These are phyloP conservation scores for Tricholauxania praeusta DNA, from an alignment of 2,888 invertebrate genomes.

Conservation along the genomic window DNA sequence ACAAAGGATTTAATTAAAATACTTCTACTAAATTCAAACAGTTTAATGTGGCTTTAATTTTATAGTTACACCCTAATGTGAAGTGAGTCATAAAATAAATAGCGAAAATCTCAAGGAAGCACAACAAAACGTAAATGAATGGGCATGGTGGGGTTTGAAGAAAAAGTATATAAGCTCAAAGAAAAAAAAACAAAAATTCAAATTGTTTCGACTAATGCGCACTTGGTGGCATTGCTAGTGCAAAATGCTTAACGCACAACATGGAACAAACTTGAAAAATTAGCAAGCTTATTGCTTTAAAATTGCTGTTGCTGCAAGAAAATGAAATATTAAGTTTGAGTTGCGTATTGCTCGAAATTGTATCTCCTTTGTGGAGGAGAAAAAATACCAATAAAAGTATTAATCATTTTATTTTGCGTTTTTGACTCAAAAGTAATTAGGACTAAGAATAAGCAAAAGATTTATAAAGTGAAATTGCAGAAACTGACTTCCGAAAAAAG, in stretches of 20 bases:
- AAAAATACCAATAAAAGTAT: too few species aligned
- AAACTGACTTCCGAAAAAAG: too few species aligned
- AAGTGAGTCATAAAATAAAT: constrained; percentile 28
- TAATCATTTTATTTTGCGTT: too few species aligned
- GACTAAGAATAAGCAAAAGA: too few species aligned
- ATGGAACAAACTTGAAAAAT: constrained; percentile 15
- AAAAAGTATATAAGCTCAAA: too few species aligned
- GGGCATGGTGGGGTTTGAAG: constrained; percentile 5
- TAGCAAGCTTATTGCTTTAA: constrained; percentile 23
- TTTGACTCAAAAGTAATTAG: too few species aligned
- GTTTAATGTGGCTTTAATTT: too few species aligned
- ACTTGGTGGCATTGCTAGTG: not conserved
- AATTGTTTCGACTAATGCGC: not conserved
- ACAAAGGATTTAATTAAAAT: too few species aligned
- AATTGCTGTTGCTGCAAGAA: constrained; percentile 18
- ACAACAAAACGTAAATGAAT: constrained; percentile 25
- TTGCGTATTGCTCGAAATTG: not conserved
- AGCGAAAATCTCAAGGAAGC: constrained; percentile 30
- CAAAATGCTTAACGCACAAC: constrained; percentile 4
- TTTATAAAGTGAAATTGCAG: too few species aligned
- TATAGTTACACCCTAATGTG: not conserved
- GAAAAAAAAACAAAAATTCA: constrained; percentile 8
- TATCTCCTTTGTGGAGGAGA: too few species aligned
- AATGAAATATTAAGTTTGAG: constrained; percentile 21
- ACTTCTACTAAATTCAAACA: too few species aligned